Evolutionary conservation across 35 echinoderm and acorn worm species (phyloP), one percentile per base, ranked within the genome.

Genomic region (Holothuria glaberrima): DNA sequence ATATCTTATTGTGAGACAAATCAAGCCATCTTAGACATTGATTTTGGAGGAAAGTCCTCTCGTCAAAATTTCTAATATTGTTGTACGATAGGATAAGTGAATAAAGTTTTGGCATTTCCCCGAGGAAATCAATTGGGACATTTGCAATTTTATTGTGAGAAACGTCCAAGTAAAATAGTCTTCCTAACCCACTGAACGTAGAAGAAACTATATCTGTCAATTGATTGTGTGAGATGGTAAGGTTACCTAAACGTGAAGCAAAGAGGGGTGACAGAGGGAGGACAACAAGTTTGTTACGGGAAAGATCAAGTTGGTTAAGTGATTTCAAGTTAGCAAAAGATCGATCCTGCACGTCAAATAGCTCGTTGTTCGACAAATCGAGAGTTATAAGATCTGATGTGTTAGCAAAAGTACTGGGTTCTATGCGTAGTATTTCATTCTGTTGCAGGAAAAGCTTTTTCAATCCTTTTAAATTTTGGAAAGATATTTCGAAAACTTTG

Each of bases 1-100:
- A 61, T 59, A 84, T 84, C 36, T 84, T 84, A 38, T 84, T 84
- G 31, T 84, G 61, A 17, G 80, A 84, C 52, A 84, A 84, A 61
- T 63, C 30, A 56, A 84, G 20, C 1, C 0, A 25, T 61, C 28
- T 84, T 19, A 84, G 2, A 28, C 52, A 30, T 84, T 48, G 80
- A 33, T 41, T 84, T 12, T 18, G 24, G 21, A 62, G 46, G 31
- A 84, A 84, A 14, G 59, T 84, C n/a, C 30, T 30, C 12, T 1
- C 20, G 0, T 27, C 29, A n/a, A 58, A 29, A 32, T 1, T 17
- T 84, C n/a, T n/a, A n/a, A 84, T 25, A 30, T 31, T 21, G 10
- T 84, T 84, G 80, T 84, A 31, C 0, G 52, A 48, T 28, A 56
- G 24, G 28, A 28, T 28, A 30, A 84, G 58, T 27, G 22, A 30